Conservation (phyloP, 2,888 invertebrate genomes). For the Cheilosia pagana region DNA sequence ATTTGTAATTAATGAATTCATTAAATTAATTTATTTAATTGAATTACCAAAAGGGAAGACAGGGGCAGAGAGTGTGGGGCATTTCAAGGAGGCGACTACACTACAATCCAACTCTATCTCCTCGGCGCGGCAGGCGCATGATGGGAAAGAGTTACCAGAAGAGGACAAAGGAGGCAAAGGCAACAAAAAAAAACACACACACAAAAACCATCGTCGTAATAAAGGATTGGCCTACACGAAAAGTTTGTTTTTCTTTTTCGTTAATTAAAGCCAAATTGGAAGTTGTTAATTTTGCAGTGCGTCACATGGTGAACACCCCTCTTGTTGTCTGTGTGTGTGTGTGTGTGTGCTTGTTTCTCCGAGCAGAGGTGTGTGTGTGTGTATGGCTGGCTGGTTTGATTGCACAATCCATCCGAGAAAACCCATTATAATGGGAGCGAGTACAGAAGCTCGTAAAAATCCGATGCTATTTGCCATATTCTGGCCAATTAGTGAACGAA, state of each 20-base stretch:
- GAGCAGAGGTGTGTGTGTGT: background rate
- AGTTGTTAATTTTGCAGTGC: conserved; percentile 75
- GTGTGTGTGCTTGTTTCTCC: background rate
- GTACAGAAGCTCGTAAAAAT: conserved; percentile 73
- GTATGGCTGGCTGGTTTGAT: conserved; percentile 39
- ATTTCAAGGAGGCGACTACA: background rate
- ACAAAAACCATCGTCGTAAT: conserved; percentile 50
- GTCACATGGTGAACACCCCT: conserved; percentile 69
- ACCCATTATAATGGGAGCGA: conserved; percentile 70
- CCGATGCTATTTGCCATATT: conserved; percentile 74
- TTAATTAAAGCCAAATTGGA: conserved; percentile 75
- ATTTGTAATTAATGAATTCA: conserved; percentile 75
- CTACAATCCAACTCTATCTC: background rate
- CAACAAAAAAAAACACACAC: conserved; percentile 21
- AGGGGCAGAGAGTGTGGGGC: conserved; percentile 2
- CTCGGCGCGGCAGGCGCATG: background rate
- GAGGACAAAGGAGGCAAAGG: conserved; percentile 30
- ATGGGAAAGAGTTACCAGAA: conserved; percentile 48
- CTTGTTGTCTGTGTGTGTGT: conserved; percentile 4
- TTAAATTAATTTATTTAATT: conserved; percentile 76
- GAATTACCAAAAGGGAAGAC: conserved; percentile 60
- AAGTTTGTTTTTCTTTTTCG: conserved; percentile 75
- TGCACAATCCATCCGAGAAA: conserved; percentile 73
- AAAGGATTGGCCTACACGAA: conserved; percentile 75
- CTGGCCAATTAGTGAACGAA: conserved; percentile 75